These are phyloP conservation scores for Rana temporaria DNA, from an alignment of 2,113 vertebrate genomes.

Conservation along the genomic window DNA sequence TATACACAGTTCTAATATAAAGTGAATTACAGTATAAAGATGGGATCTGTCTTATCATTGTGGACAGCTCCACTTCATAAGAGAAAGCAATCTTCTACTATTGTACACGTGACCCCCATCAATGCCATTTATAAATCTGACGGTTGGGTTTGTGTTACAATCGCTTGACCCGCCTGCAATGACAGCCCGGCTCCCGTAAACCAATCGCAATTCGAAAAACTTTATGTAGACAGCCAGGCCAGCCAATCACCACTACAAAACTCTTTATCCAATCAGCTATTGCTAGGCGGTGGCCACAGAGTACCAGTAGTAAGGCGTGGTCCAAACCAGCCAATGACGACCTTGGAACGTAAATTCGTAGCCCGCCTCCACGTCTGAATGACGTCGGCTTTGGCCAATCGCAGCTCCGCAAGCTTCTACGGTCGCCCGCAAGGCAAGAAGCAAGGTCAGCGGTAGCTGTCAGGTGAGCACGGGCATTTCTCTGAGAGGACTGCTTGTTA, in stretches of 20 bases:
- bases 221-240: not conserved
- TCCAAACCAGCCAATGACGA: not conserved
- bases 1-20: too few relatives aligned
- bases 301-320: not conserved
- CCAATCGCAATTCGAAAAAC: not conserved
- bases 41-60: too few relatives aligned
- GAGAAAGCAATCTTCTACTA: too few relatives aligned
- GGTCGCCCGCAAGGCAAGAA: not conserved
- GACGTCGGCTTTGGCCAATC: not conserved
- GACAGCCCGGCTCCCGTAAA: not conserved
- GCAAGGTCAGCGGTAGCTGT: slow-evolving; percentile 34
- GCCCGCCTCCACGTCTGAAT: not conserved
- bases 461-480: not conserved
- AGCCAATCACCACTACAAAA: not conserved
- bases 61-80: too few relatives aligned
- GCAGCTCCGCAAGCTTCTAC: not conserved
- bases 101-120: too few relatives aligned
- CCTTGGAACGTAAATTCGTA: not conserved
- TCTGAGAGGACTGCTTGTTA: not conserved
- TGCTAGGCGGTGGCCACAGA: not conserved
- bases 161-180: too few relatives aligned
- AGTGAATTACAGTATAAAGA: too few relatives aligned
- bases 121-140: too few relatives aligned
- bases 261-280: not conserved
- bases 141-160: too few relatives aligned